Percentiles rank a stretch among this genome's conserved stretches.
Evolutionary conservation across 1,140 invertebrate genomes (phyloP).

Genomic region (Drosophila watanabei): DNA sequence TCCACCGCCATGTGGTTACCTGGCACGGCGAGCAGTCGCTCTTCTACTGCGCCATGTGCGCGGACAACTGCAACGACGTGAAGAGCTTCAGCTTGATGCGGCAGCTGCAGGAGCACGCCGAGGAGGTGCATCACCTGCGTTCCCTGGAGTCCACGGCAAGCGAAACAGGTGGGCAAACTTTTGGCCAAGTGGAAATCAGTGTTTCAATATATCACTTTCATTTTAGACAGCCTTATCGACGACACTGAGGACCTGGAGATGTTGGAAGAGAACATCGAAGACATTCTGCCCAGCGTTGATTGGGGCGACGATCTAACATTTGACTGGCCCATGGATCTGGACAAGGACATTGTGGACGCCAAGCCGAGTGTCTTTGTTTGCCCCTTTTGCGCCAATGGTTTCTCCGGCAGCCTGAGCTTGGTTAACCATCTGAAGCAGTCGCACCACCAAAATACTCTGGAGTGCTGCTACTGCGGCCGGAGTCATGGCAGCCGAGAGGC

Average conservation of each 20-base stretch:
- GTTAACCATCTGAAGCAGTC: slow-evolving; percentile 47
- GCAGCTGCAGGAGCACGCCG: slow-evolving; percentile 53
- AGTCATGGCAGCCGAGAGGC: slow-evolving; percentile 57
- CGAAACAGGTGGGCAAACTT: slow-evolving; percentile 6
- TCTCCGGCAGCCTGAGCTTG: slow-evolving; percentile 59
- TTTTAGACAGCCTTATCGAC: slow-evolving; percentile 43
- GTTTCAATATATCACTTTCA: neutral
- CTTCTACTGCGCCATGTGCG: slow-evolving; percentile 69
- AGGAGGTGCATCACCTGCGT: slow-evolving; percentile 46
- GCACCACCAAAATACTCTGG: slow-evolving; percentile 44
- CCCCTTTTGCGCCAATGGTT: slow-evolving; percentile 69
- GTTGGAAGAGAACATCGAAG: slow-evolving; percentile 74
- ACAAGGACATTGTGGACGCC: slow-evolving; percentile 61
- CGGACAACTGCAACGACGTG: slow-evolving; percentile 54
- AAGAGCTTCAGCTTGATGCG: slow-evolving; percentile 55
- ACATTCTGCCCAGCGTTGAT: slow-evolving; percentile 60
- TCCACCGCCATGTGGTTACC: slow-evolving; percentile 62
- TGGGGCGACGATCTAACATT: slow-evolving; percentile 72
- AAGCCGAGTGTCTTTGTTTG: slow-evolving; percentile 61
- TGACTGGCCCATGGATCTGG: slow-evolving; percentile 65
- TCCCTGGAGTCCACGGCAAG: slow-evolving; percentile 8
- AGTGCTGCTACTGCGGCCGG: slow-evolving; percentile 63
- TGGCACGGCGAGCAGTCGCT: slow-evolving; percentile 70
- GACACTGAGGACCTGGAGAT: slow-evolving; percentile 71
- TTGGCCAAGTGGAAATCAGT: neutral